Conservation (phyloP, 2,797 vertebrate genomes). For the Avahi laniger region DNA sequence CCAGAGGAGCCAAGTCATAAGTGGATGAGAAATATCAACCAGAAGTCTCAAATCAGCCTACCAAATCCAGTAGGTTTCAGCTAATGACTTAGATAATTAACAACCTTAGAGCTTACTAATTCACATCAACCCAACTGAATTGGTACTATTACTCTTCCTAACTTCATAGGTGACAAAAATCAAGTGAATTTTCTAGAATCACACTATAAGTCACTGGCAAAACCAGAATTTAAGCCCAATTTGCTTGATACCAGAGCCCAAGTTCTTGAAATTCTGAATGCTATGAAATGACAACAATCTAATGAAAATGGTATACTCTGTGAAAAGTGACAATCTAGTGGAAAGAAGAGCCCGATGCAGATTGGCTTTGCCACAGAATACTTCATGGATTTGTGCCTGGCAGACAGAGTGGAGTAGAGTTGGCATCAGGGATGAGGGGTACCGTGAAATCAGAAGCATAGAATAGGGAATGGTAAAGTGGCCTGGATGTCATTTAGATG, state of each 20-base stretch:
- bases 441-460: background rate
- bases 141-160: background rate
- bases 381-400: background rate
- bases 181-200: background rate
- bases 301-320: background rate
- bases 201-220: background rate
- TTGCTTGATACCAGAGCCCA: background rate
- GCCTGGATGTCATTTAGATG: background rate
- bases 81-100: background rate
- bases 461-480: background rate
- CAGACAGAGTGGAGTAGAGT: background rate
- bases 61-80: background rate
- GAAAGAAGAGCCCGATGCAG: background rate
- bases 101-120: background rate
- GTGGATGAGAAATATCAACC: background rate
- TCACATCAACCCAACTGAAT: background rate
- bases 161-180: background rate
- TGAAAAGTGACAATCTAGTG: background rate
- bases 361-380: background rate
- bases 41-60: background rate
- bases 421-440: background rate
- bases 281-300: background rate
- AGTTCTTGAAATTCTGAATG: background rate
- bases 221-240: background rate
- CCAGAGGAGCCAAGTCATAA: background rate